Evolutionary conservation across 2,113 vertebrate genomes (phyloP).

Genomic region (Pyrgilauda ruficollis): DNA sequence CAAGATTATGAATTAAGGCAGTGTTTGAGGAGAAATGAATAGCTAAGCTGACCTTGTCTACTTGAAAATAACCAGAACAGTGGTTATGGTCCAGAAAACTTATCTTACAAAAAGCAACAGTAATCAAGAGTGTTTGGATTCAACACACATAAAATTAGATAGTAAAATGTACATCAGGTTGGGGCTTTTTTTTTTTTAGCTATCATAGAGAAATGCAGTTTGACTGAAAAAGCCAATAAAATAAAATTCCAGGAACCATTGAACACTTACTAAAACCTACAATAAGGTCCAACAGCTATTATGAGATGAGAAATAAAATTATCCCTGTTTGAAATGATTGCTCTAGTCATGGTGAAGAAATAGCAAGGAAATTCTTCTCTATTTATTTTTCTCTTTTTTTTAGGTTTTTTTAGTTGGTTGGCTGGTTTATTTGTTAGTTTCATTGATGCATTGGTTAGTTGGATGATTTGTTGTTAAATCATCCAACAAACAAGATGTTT

Average conservation of each 20-base stretch:
- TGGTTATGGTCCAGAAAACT: not conserved
- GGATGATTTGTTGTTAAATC: fast-evolving
- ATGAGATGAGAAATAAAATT: not conserved
- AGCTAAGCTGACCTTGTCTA: not conserved
- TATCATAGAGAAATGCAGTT: not conserved
- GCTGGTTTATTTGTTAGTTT: not conserved
- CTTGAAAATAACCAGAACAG: not conserved
- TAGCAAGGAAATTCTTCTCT: not conserved
- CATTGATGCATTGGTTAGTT: not conserved
- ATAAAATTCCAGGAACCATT: not conserved
- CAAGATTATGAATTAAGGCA: not conserved
- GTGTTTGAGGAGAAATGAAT: not conserved
- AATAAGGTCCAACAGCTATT: not conserved
- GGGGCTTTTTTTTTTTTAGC: not conserved
- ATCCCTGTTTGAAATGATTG: not conserved
- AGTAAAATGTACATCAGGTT: not conserved
- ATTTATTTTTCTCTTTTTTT: not conserved
- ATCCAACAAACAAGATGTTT: not conserved
- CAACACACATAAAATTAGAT: not conserved
- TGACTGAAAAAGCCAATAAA: not conserved
- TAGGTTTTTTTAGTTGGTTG: not conserved
- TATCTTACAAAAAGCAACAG: not conserved
- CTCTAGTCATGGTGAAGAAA: not conserved
- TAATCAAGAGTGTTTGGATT: not conserved
- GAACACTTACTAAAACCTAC: not conserved